Evolutionary conservation across 2,888 invertebrate genomes (phyloP), one percentile per base, ranked within the genome.

Genomic region (Tipula unca): DNA sequence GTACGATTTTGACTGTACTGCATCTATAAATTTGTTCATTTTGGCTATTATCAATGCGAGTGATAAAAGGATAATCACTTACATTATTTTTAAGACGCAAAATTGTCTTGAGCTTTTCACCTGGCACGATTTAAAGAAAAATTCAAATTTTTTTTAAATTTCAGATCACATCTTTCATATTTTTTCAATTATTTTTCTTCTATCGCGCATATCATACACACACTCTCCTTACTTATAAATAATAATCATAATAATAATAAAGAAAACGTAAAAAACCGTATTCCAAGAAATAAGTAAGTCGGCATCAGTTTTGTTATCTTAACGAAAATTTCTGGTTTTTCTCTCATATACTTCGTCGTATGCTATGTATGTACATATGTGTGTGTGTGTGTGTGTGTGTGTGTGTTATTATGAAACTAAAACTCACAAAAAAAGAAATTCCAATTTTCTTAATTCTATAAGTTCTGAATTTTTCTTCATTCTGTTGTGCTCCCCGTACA

Each of bases 261-360:
- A 69, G 3, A 69, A 69, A 69, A n/a, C 32, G 25, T 48, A 69
- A 69, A 69, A 69, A 69, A 69, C 69, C 69, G 69, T 25, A 69
- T 69, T 69, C 69, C 69, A 69, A 69, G 69, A 69, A 69, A 69
- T 69, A 69, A 69, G 69, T 69, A 69, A 69, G 69, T 69, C 69
- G 69, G 69, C 69, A 69, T 69, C 69, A 69, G 69, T 69, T 69
- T 20, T 69, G 69, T 69, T 69, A 69, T 69, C 69, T 69, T 69
- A 69, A 69, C 69, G 69, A 69, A 69, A 69, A 25, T 69, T 69
- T 69, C 69, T 69, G 69, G 69, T 69, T 69, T 48, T 69, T 25
- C 69, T 69, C 69, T 69, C 69, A 25, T 48, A 48, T 17, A n/a
- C n/a, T n/a, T n/a, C 48, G n/a, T 48, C 42, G 10, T 25, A 25